These are phyloP conservation scores for Conger conger DNA, from an alignment of 2,113 vertebrate genomes.

Conservation along the genomic window DNA sequence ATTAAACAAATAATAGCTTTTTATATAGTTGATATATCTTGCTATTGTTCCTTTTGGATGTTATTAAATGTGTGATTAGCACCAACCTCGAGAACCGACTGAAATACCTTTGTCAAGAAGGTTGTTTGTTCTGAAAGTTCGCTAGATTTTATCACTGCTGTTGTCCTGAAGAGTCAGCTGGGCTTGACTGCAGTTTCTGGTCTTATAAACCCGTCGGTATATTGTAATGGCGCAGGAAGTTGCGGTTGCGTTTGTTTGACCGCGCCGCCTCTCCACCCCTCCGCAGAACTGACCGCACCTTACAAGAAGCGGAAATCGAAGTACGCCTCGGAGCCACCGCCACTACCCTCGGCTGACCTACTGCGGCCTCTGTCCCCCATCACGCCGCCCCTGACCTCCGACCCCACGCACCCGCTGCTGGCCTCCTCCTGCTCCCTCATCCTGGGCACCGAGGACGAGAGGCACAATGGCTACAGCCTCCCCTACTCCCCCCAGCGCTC, in stretches of 20 bases:
- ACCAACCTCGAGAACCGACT: too few species aligned
- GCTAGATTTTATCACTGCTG: too few species aligned
- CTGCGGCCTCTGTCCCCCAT: slow-evolving; percentile 85
- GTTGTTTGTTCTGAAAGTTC: too few species aligned
- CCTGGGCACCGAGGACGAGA: slow-evolving; percentile 72
- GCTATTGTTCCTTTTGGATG: not conserved
- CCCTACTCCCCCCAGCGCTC: slow-evolving; percentile 87
- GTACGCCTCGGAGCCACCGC: slow-evolving; percentile 76
- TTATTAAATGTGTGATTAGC: not conserved
- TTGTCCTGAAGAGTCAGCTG: too few species aligned
- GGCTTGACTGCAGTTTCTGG: too few species aligned
- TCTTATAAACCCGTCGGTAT: too few species aligned
- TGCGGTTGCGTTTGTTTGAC: too few species aligned
- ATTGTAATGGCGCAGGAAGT: not conserved
- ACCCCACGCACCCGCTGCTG: slow-evolving; percentile 74
- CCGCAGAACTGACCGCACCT: slow-evolving; percentile 80
- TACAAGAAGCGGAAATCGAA: slow-evolving; percentile 93
- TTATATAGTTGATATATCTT: not conserved
- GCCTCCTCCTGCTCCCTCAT: slow-evolving; percentile 70
- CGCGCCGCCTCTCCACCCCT: slow-evolving; percentile 25
- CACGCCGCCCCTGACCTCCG: slow-evolving; percentile 80
- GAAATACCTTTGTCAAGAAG: too few species aligned
- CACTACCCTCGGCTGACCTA: slow-evolving; percentile 67
- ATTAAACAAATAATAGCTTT: not conserved
- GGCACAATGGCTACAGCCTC: slow-evolving; percentile 74